Evolutionary conservation across 1,140 invertebrate genomes (phyloP).

Genomic region (Orchesella cincta): DNA sequence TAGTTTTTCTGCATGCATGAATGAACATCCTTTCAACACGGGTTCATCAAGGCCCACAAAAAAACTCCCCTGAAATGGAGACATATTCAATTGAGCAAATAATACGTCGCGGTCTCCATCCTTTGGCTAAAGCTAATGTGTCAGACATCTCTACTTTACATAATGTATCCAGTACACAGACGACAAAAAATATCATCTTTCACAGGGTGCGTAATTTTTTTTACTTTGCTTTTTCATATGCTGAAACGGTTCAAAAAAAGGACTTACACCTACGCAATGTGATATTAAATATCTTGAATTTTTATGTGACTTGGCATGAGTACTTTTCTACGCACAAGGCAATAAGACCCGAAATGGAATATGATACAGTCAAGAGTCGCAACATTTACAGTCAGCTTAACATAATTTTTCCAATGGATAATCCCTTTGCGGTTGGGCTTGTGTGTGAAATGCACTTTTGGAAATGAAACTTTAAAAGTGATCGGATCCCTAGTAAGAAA

Average conservation of each 20-base stretch:
- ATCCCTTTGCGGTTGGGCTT: neutral
- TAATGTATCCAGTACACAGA: neutral
- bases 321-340: too few species aligned
- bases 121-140: neutral
- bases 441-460: neutral
- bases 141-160: neutral
- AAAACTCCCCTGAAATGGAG: neutral
- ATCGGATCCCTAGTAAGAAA: too few species aligned
- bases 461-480: neutral
- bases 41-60: neutral
- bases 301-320: too few species aligned
- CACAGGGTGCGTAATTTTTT: neutral
- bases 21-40: neutral
- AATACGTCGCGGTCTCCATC: neutral
- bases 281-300: too few species aligned
- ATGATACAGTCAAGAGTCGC: too few species aligned
- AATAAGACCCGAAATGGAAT: too few species aligned
- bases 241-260: too few species aligned
- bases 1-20: neutral
- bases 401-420: too few species aligned
- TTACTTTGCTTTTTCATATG: too few species aligned
- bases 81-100: slow-evolving; percentile 24
- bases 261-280: too few species aligned
- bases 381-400: too few species aligned
- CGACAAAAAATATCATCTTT: slow-evolving; percentile 22